Conservation (phyloP, 1,140 invertebrate species). For the Bombus confusus region DNA sequence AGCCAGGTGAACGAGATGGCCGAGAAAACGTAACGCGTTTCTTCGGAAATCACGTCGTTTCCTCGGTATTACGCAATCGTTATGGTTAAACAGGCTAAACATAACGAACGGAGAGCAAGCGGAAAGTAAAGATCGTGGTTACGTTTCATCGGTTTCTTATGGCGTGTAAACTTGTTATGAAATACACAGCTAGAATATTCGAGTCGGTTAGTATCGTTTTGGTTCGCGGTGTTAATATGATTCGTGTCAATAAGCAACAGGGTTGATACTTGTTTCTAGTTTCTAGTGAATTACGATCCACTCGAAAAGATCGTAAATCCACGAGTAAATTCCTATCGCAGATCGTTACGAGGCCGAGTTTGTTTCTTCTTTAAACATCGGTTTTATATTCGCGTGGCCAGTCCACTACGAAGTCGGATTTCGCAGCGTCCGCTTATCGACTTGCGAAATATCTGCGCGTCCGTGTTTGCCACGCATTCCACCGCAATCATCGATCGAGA, state of each 20-base stretch:
- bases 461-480: not conserved
- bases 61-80: constrained; percentile 7
- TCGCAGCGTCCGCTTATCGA: not conserved
- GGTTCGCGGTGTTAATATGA: not conserved
- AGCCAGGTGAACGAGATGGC: constrained; percentile 5
- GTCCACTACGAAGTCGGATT: not conserved
- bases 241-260: not conserved
- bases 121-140: not conserved
- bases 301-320: constrained; percentile 2
- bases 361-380: constrained; percentile 7
- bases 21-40: not conserved
- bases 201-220: not conserved
- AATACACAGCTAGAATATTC: not conserved
- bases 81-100: not conserved
- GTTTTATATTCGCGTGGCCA: not conserved
- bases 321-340: too few species aligned
- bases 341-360: not conserved
- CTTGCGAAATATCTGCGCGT: constrained; percentile 3
- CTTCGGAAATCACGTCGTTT: not conserved
- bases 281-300: constrained; percentile 37
- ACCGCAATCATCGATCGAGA: not conserved
- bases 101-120: not conserved
- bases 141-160: not conserved
- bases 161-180: constrained; percentile 11
- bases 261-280: not conserved